Base-by-base conservation (phyloP, 2,888 invertebrate species). In the Xestobium rufovillosum region DNA sequence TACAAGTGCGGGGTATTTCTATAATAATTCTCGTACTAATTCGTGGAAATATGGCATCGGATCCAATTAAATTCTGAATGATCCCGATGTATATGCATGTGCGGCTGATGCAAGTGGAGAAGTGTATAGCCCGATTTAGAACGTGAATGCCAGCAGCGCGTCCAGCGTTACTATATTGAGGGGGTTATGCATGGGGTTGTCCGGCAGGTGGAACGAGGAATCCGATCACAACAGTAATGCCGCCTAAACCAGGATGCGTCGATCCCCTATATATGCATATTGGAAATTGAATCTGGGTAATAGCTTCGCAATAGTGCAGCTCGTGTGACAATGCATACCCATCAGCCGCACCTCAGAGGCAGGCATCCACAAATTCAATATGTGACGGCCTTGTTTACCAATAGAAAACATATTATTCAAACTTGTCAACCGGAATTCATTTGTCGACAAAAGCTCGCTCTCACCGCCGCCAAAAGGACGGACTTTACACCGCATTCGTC, bases 281-380 rank as follows among this genome's bases (percentile, higher is more conserved):
- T 63, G 63, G 61, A 64, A 64, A 64, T 63, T 63, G 63, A 63
- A 63, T 64, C 63, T 59, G 56, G 60, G 58, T 61, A 62, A 61
- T 61, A 57, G 52, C 57, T 52, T 50, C 50, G 53, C 56, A 57
- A 59, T 59, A 53, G 57, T 55, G 52, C 38, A 43, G 38, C 55
- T 57, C 55, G 54, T 58, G 57, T 58, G 60, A 59, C 60, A 60
- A 60, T 60, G 58, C 60, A 59, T 59, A 61, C 53, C 47, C 49
- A 53, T 49, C 48, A 45, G 41, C 39, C 41, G 48, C 52, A 51
- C 49, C 50, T 51, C 49, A 45, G 49, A 49, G 36, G 48, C 42
- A 44, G 48, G 48, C 45, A 45, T 41, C 34, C 41, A 40, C 45
- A 45, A 53, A 58, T 60, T 59, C 59, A 61, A 59, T 60, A 58